phyloP scores from a whole-genome alignment of 2,888 invertebrate genomes.

The Cacoxenus indagator region DNA sequence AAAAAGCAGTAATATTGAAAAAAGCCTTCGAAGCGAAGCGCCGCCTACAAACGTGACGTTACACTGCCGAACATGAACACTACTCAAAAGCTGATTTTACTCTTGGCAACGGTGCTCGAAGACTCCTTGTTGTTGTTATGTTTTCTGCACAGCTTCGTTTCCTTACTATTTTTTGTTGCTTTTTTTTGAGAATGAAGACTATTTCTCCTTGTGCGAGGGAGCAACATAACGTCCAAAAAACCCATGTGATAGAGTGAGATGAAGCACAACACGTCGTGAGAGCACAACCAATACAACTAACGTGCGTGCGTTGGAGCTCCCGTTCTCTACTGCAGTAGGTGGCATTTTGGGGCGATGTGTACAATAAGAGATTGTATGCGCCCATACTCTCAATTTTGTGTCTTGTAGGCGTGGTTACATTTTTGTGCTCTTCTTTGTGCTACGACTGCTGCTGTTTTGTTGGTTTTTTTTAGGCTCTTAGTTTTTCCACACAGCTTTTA shows the following conservation, averaged over 20 bases:
- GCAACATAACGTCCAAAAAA: neutral
- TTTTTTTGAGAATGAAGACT: constrained; percentile 1
- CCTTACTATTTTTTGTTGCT: neutral
- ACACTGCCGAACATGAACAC: neutral
- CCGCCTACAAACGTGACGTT: constrained; percentile 8
- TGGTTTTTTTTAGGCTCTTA: constrained; percentile 3
- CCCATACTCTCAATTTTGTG: neutral
- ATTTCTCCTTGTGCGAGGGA: constrained; percentile 44
- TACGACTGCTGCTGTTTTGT: neutral
- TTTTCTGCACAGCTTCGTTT: neutral
- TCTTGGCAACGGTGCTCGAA: neutral
- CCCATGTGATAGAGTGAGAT: neutral
- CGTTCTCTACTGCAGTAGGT: neutral
- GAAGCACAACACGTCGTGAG: neutral
- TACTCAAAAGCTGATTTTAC: constrained; percentile 37
- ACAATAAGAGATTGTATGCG: neutral
- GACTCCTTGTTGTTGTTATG: neutral
- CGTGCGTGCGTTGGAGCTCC: neutral
- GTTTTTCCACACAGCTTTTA: neutral
- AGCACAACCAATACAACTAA: constrained; percentile 11
- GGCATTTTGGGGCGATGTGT: neutral
- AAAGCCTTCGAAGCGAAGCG: constrained; percentile 2
- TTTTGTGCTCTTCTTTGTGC: neutral
- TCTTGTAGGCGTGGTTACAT: constrained; percentile 14
- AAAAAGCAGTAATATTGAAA: constrained; percentile 1